A percentile compares a stretch with the other conserved stretches of the same genome.
Evolutionary conservation across 2,797 vertebrate species (phyloP).

Genomic region (Poliocrania exsul): DNA sequence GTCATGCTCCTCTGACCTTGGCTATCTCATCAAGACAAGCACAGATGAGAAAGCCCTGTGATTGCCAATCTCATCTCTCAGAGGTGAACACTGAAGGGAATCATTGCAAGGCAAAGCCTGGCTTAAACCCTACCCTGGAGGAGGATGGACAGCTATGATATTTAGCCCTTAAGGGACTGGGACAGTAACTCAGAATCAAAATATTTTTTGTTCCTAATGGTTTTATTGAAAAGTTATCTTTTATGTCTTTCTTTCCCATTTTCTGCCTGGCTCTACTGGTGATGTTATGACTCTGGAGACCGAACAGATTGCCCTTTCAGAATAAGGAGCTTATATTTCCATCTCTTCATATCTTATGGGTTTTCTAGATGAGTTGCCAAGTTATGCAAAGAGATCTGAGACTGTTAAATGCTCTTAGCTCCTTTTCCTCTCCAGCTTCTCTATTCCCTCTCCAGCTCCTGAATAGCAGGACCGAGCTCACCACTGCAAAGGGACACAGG

Average conservation of each 20-base stretch:
- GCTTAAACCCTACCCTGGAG: not conserved
- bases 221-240: not conserved
- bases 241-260: not conserved
- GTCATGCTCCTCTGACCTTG: not conserved
- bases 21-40: not conserved
- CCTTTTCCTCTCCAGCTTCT: not conserved
- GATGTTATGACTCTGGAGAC: not conserved
- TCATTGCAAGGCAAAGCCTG: not conserved
- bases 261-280: not conserved
- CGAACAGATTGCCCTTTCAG: not conserved
- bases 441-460: not conserved
- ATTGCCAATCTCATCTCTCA: not conserved
- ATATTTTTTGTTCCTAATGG: not conserved
- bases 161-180: not conserved
- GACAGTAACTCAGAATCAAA: not conserved
- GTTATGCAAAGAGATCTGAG: not conserved
- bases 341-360: not conserved
- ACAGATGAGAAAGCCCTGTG: not conserved
- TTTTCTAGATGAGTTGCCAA: not conserved
- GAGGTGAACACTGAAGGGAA: not conserved
- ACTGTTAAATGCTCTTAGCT: not conserved
- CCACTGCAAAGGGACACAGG: accelerated
- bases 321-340: not conserved
- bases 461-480: not conserved
- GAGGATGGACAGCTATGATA: not conserved